Percentiles rank a stretch among this genome's conserved stretches.
Conservation (phyloP, 2,113 vertebrate genomes). For the Semnopithecus entellus region DNA sequence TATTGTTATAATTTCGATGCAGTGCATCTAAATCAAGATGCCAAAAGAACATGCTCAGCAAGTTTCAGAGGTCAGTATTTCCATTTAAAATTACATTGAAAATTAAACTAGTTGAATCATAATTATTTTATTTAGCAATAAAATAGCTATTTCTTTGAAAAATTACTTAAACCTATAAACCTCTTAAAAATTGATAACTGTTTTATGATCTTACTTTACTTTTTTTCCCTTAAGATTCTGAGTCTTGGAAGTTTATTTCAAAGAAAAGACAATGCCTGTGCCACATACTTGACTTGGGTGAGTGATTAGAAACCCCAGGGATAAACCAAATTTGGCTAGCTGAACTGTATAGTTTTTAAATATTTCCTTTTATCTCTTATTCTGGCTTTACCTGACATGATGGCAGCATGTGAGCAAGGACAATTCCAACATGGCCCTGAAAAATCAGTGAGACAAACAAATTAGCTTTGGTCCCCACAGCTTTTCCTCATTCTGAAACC, state of each 20-base stretch:
- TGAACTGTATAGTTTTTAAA: neutral
- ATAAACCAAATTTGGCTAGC: neutral
- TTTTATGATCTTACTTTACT: neutral
- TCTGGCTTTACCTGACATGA: slow-evolving; percentile 90
- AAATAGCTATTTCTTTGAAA: neutral
- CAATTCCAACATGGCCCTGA: slow-evolving; percentile 97
- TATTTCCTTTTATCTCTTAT: neutral
- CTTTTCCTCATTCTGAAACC: neutral
- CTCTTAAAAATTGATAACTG: neutral
- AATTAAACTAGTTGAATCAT: neutral
- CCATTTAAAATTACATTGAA: neutral
- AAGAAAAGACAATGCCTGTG: neutral
- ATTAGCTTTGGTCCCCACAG: neutral
- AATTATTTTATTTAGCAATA: slow-evolving; percentile 41
- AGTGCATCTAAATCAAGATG: neutral
- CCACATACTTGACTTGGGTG: neutral
- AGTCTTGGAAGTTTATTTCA: slow-evolving; percentile 14
- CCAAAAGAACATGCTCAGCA: neutral
- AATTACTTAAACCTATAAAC: neutral
- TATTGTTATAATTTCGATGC: neutral
- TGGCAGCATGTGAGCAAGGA: slow-evolving; percentile 92
- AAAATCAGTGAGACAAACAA: slow-evolving; percentile 60
- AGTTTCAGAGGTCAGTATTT: slow-evolving; percentile 23
- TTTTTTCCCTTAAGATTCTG: neutral
- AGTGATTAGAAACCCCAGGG: neutral